Conservation (phyloP, 2,797 vertebrate genomes). For the Ctenochaetus hawaiiensis region DNA sequence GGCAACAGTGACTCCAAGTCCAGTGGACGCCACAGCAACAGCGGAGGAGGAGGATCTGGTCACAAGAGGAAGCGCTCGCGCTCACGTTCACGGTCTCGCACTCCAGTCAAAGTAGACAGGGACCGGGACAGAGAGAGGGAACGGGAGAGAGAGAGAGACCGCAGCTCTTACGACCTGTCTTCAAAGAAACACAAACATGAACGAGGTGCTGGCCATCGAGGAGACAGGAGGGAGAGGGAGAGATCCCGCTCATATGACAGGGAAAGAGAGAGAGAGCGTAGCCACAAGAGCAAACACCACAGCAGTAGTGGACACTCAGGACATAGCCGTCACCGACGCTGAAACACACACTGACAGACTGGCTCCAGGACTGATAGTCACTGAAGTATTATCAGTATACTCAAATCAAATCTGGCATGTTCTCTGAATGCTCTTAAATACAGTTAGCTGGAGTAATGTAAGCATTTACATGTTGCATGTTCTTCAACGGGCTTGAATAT, state of each 20-base stretch:
- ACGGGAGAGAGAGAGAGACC: conserved; percentile 86
- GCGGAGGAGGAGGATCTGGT: conserved; percentile 73
- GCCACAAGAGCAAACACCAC: conserved; percentile 97
- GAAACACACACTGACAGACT: conserved; percentile 58
- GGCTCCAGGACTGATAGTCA: conserved; percentile 47
- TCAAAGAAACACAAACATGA: conserved; percentile 98
- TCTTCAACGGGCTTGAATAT: background rate
- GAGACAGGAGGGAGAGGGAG: conserved; percentile 92
- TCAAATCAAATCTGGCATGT: conserved; percentile 1
- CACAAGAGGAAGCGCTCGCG: conserved; percentile 96
- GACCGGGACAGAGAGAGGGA: conserved; percentile 83
- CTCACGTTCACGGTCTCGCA: conserved; percentile 90
- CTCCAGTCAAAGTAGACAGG: conserved; percentile 85
- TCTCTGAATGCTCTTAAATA: conserved; percentile 11
- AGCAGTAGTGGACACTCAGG: conserved; percentile 90
- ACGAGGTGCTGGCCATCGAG: conserved; percentile 88
- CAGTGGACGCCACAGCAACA: conserved; percentile 88
- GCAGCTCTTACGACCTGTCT: conserved; percentile 88
- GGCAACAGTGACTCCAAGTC: conserved; percentile 91
- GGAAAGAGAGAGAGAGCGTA: conserved; percentile 85
- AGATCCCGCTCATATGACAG: conserved; percentile 94
- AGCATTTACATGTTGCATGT: background rate
- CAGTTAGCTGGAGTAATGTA: background rate
- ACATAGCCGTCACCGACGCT: conserved; percentile 93
- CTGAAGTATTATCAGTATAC: conserved; percentile 11